Evolutionary conservation across 2,797 vertebrate genomes (phyloP), one percentile per base, ranked within the genome.

Genomic region (Delichon dasypus): DNA sequence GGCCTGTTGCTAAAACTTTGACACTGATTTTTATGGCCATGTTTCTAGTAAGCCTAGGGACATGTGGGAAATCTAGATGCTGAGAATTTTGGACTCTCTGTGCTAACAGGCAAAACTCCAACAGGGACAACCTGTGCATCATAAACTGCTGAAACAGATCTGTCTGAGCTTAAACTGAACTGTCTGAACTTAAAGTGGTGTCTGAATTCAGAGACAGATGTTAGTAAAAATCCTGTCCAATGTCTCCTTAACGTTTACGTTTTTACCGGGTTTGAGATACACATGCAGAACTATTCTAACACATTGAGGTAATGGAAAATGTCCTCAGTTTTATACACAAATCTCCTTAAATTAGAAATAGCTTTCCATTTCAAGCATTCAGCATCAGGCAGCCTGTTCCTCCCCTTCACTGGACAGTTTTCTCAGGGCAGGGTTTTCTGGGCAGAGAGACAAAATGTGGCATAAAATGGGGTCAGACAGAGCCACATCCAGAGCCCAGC

Each of bases 401-500:
- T 26, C n/a, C 30, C 47, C 22, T 50, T 71, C 45, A 13, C 54
- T 22, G 61, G 18, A 48, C 4, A 10, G 45, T 53, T 67, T 91
- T 66, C 73, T 70, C 62, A 16, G 66, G 55, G 51, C 62, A 79
- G 42, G 21, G 34, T 53, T 45, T 50, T 8, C n/a, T 3, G 4
- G 54, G 60, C 60, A 87, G 58, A 88, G 76, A 20, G 53, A 32
- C 30, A 51, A 61, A 55, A 6, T 5, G 1, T 2, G 2, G 8
- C 2, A 3, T 58, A 21, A 81, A 68, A 13, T 7, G 3, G 29
- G 13, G 19, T 62, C n/a, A 68, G 53, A 4, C 5, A 30, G 60
- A 82, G 23, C 47, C 84, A 23, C 0, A 0, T 19, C 36, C 2
- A 21, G 38, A 68, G 60, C 54, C 48, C 2, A 2, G 0, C 0